These are phyloP conservation scores for Maniola jurtina DNA, from an alignment of 1,140 invertebrate genomes.

Conservation along the genomic window DNA sequence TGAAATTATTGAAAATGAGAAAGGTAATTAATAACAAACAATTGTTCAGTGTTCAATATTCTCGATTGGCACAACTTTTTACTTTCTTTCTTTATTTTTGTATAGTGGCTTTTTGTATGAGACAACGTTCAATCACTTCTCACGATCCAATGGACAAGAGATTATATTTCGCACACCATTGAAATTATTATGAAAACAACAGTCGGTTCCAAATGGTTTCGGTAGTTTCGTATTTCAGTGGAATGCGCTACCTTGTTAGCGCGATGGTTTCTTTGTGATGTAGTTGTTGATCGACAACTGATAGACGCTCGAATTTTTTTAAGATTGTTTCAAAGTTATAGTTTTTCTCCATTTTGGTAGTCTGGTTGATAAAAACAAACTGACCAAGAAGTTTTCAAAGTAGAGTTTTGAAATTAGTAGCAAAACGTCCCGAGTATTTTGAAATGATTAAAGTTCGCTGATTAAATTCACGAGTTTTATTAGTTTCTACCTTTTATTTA, in stretches of 20 bases:
- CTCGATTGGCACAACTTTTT: not conserved
- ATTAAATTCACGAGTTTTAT: not conserved
- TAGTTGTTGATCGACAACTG: conserved; percentile 33
- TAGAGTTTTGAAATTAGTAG: not conserved
- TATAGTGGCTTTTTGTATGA: no score
- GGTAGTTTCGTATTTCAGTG: conserved; percentile 30
- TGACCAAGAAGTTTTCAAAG: conserved; percentile 51
- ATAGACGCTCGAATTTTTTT: conserved; percentile 66
- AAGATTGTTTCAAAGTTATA: conserved; percentile 67
- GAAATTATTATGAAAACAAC: conserved; percentile 39
- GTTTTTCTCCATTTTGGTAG: conserved; percentile 62
- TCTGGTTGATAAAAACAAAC: conserved; percentile 32
- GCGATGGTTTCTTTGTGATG: conserved; percentile 49
- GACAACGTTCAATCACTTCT: no score
- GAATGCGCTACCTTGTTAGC: conserved; percentile 47
- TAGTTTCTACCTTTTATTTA: not conserved
- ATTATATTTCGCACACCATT: conserved; percentile 34
- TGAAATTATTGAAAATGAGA: conserved; percentile 2
- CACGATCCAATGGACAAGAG: no score
- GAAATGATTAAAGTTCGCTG: not conserved
- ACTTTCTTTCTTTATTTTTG: no score
- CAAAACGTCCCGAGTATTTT: no score
- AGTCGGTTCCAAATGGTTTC: conserved; percentile 27
- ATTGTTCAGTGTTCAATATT: not conserved
- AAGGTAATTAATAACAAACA: not conserved